A percentile compares a stretch with the other conserved stretches of the same genome.
These are phyloP conservation scores for Volucella inflata DNA, from an alignment of 2,888 invertebrate genomes.

Conservation along the genomic window DNA sequence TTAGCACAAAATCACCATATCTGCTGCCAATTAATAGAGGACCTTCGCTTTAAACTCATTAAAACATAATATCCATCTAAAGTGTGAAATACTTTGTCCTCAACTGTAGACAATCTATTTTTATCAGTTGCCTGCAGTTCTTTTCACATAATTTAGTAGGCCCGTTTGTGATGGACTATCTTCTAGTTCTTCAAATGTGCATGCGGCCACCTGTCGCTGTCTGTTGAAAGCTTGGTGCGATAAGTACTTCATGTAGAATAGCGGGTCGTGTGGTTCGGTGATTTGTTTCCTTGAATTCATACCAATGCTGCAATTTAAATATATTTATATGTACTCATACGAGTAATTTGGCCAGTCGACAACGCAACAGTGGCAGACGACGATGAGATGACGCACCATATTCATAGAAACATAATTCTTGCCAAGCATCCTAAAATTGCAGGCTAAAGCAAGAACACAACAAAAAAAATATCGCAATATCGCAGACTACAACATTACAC, in stretches of 20 bases:
- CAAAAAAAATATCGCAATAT: constrained; percentile 46
- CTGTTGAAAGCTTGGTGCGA: constrained; percentile 57
- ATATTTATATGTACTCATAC: too few relatives aligned
- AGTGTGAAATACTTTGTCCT: constrained; percentile 12
- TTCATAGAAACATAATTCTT: constrained; percentile 20
- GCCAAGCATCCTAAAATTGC: constrained; percentile 61
- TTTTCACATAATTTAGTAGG: constrained; percentile 69
- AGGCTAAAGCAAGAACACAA: constrained; percentile 27
- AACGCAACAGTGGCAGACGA: constrained; percentile 19
- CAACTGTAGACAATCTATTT: constrained; percentile 61
- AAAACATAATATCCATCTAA: too few relatives aligned
- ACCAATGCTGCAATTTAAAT: constrained; percentile 57
- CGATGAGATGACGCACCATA: constrained; percentile 64
- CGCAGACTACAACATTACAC: constrained; percentile 50
- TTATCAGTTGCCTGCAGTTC: constrained; percentile 41
- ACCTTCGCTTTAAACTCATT: neutral
- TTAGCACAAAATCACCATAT: too few relatives aligned
- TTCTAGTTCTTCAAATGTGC: constrained; percentile 52
- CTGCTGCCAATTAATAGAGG: neutral
- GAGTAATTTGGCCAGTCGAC: constrained; percentile 61
- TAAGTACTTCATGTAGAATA: constrained; percentile 64
- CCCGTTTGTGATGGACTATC: constrained; percentile 71
- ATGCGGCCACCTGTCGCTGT: constrained; percentile 75
- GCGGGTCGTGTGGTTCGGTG: constrained; percentile 63
- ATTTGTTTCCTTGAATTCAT: constrained; percentile 66